Conservation (phyloP, 2,797 vertebrate genomes). For the Fratercula arctica region DNA sequence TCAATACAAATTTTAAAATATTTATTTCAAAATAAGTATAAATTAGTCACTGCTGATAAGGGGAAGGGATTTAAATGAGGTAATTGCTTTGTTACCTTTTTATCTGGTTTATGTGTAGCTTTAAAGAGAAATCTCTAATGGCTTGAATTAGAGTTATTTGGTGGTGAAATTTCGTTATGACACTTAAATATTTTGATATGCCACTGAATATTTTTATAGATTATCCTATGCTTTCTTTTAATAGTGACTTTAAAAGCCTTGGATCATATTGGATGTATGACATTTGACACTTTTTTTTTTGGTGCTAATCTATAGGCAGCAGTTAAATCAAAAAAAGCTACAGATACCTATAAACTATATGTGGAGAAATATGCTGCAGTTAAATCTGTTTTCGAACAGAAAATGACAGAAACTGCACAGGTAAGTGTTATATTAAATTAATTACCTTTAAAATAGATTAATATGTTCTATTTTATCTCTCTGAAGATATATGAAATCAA, state of each 20-base stretch:
- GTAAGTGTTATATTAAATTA: slow-evolving; percentile 72
- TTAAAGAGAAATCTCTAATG: not conserved
- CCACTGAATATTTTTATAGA: not conserved
- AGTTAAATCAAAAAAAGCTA: slow-evolving; percentile 94
- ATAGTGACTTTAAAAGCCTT: not conserved
- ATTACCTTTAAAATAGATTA: not conserved
- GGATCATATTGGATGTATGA: not conserved
- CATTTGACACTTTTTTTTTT: not conserved
- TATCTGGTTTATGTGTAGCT: not conserved
- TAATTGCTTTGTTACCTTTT: not conserved
- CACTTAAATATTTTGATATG: not conserved
- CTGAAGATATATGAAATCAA: not conserved
- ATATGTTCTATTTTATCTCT: not conserved
- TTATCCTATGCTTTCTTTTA: not conserved
- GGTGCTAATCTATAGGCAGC: slow-evolving; percentile 80
- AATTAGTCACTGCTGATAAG: not conserved
- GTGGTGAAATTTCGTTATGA: not conserved
- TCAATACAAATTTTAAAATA: not conserved
- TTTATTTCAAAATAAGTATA: not conserved
- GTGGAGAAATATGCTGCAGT: slow-evolving; percentile 91
- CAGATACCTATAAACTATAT: slow-evolving; percentile 89
- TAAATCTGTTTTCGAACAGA: slow-evolving; percentile 94
- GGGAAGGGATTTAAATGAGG: not conserved
- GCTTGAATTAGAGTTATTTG: not conserved
- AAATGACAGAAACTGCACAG: slow-evolving; percentile 93